Conservation (phyloP, 1,140 invertebrate genomes). For the Lordiphosa mommai region DNA sequence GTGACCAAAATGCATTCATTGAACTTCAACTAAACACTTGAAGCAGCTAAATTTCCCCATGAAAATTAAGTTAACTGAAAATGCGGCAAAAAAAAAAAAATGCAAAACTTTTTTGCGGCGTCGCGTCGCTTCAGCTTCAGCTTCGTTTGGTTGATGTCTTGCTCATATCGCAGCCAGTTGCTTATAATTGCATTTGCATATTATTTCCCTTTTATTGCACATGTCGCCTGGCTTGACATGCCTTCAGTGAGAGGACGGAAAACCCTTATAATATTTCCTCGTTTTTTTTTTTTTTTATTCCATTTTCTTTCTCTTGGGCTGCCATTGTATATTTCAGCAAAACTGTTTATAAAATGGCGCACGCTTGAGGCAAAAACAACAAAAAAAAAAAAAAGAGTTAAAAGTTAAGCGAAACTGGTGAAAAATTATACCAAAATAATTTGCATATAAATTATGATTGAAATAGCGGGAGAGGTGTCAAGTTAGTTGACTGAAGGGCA, state of each 20-base stretch:
- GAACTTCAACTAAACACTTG: slow-evolving; percentile 9
- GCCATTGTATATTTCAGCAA: slow-evolving; percentile 40
- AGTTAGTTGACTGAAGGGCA: slow-evolving; percentile 28
- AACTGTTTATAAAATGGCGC: slow-evolving; percentile 70
- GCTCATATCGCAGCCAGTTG: slow-evolving; percentile 60
- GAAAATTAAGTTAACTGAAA: slow-evolving; percentile 50
- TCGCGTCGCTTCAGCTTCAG: slow-evolving; percentile 17
- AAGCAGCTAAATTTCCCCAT: slow-evolving; percentile 23
- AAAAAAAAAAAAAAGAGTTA: slow-evolving; percentile 47
- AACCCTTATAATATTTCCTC: slow-evolving; percentile 38
- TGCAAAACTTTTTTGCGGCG: slow-evolving; percentile 39
- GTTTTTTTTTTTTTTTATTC: slow-evolving; percentile 16
- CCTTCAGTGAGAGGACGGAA: slow-evolving; percentile 35
- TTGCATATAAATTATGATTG: slow-evolving; percentile 75
- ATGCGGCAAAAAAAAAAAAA: slow-evolving; percentile 24
- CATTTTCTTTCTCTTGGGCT: slow-evolving; percentile 16
- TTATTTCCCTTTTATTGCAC: slow-evolving; percentile 76
- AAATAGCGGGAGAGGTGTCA: slow-evolving; percentile 34
- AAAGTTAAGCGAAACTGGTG: slow-evolving; percentile 51
- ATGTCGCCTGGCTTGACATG: slow-evolving; percentile 68
- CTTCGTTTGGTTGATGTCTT: slow-evolving; percentile 33
- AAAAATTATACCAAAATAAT: slow-evolving; percentile 64
- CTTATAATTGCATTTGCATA: slow-evolving; percentile 77
- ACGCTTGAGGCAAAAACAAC: slow-evolving; percentile 42
- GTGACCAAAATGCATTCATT: slow-evolving; percentile 29